Evolutionary conservation across 2,113 vertebrate species (phyloP).

Genomic region (Zapus hudsonius): DNA sequence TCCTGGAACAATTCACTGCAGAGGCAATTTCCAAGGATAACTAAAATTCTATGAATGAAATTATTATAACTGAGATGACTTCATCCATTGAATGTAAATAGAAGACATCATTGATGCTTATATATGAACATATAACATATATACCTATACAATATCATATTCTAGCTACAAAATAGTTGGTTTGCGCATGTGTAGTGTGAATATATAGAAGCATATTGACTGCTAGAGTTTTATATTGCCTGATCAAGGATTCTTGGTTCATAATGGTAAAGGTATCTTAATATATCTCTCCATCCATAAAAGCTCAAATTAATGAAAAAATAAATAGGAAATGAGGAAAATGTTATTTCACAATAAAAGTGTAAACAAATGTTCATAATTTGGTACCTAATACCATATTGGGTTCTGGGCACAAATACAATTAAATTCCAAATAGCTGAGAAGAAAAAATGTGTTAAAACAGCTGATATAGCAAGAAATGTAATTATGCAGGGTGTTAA

Average conservation of each 20-base stretch:
- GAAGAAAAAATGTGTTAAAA: constrained; percentile 55
- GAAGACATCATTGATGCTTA: not conserved
- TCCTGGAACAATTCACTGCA: not conserved
- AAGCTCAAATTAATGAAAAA: not conserved
- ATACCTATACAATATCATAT: not conserved
- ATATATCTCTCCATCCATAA: not conserved
- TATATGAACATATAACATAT: not conserved
- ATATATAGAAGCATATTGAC: not conserved
- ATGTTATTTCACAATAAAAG: not conserved
- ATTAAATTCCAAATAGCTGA: constrained; percentile 50
- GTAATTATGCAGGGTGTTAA: constrained; percentile 22
- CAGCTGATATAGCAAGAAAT: constrained; percentile 52
- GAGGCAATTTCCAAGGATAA: not conserved
- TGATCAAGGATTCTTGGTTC: not conserved
- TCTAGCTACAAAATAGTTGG: too few species aligned
- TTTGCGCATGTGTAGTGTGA: rapidly evolving
- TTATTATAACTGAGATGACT: too few species aligned
- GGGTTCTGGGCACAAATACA: constrained; percentile 29
- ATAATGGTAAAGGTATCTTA: not conserved
- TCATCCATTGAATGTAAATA: not conserved
- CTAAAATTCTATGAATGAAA: not conserved
- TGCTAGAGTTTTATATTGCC: not conserved
- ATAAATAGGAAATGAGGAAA: constrained; percentile 22
- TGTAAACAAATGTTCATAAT: constrained; percentile 20
- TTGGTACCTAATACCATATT: not conserved